These are phyloP conservation scores for Morus bassanus DNA, from an alignment of 2,797 vertebrate genomes.

Conservation along the genomic window DNA sequence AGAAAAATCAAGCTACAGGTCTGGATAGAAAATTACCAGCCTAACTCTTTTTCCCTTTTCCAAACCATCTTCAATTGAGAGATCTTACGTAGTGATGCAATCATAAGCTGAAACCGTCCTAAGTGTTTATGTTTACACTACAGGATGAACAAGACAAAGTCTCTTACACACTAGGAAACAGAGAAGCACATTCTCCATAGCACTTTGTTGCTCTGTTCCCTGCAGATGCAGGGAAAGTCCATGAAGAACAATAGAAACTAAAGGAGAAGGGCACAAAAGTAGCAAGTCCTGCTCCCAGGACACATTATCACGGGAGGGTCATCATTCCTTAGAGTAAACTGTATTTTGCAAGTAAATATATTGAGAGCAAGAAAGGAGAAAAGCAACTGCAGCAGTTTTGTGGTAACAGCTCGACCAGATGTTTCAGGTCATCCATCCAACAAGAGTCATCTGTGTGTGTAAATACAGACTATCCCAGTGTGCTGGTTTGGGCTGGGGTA, in stretches of 20 bases:
- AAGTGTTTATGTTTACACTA: background rate
- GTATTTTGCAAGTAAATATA: background rate
- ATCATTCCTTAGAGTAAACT: background rate
- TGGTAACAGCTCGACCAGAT: background rate
- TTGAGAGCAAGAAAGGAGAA: background rate
- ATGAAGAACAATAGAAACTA: background rate
- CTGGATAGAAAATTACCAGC: background rate
- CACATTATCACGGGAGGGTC: background rate
- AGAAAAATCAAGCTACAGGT: background rate
- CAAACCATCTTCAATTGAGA: background rate
- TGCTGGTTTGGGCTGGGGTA: too few species aligned
- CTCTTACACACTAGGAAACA: background rate
- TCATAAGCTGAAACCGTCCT: background rate
- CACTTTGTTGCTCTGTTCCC: background rate
- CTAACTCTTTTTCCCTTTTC: background rate
- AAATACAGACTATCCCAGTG: background rate
- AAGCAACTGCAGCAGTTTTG: background rate
- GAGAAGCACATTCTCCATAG: background rate
- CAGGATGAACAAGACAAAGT: background rate
- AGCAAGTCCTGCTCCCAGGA: background rate
- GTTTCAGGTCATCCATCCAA: background rate
- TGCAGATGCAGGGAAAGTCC: background rate
- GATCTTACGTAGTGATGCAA: background rate
- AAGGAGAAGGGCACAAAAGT: background rate
- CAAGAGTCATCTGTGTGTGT: background rate